phyloP scores from a whole-genome alignment of 2,888 invertebrate species.

The Dendrolimus houi region DNA sequence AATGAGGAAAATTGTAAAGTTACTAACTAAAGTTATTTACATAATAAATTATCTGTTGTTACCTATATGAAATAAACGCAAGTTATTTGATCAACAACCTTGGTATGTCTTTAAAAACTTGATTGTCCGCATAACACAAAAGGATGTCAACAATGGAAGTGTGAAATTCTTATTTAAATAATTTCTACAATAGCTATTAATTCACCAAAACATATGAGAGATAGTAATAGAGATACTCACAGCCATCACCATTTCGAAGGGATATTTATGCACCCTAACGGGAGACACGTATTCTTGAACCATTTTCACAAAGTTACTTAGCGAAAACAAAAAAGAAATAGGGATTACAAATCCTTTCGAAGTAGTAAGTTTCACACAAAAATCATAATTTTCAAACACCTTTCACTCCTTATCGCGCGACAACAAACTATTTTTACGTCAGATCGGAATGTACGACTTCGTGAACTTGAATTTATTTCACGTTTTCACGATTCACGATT shows the following conservation, averaged over 20 bases:
- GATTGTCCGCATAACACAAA: background rate
- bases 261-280: conserved; percentile 94
- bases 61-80: no score
- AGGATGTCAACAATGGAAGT: background rate
- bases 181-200: background rate
- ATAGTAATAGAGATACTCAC: conserved; percentile 75
- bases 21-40: no score
- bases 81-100: background rate
- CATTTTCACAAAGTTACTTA: conserved; percentile 77
- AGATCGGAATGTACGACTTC: conserved; percentile 31
- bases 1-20: no score
- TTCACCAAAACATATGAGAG: background rate
- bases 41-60: no score
- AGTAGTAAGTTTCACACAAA: conserved; percentile 39
- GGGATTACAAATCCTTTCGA: conserved; percentile 39
- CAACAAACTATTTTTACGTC: conserved; percentile 45
- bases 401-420: conserved; percentile 48
- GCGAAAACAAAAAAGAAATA: conserved; percentile 38
- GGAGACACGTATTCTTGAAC: conserved; percentile 97
- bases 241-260: conserved; percentile 97
- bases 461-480: conserved; percentile 37
- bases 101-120: background rate
- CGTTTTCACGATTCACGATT: conserved; percentile 17
- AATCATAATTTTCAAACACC: conserved; percentile 47
- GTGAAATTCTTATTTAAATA: background rate